Evolutionary conservation across 2,113 vertebrate genomes (phyloP).

Genomic region (Gymnocephalus cernua): DNA sequence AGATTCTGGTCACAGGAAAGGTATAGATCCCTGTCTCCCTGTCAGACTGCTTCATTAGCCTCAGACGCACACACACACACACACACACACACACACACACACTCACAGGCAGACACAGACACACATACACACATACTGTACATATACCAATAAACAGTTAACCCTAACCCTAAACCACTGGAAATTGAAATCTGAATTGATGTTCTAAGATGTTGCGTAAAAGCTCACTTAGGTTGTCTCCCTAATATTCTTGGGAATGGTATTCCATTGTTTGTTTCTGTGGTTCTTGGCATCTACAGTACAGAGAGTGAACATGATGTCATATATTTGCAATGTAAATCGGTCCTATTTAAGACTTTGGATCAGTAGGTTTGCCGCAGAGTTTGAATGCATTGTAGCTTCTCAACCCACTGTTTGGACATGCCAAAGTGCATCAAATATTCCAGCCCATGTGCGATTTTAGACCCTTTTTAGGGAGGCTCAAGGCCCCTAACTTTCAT

Average conservation of each 20-base stretch:
- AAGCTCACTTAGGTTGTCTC: not conserved
- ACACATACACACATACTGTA: not conserved
- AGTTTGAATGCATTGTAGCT: not conserved
- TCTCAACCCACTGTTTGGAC: not conserved
- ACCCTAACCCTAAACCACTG: not conserved
- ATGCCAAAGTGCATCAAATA: not conserved
- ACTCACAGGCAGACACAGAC: not conserved
- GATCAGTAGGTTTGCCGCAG: not conserved
- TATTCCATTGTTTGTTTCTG: not conserved
- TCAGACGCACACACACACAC: not conserved
- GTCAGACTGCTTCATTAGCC: conserved; percentile 65
- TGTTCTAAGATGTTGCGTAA: not conserved
- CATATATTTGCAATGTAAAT: not conserved
- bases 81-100: conserved; percentile 12
- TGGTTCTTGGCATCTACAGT: not conserved
- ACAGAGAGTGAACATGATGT: not conserved
- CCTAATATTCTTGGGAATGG: no score
- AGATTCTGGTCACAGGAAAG: conserved; percentile 47
- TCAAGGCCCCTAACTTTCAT: no score
- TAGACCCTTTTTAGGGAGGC: no score
- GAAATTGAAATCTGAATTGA: not conserved
- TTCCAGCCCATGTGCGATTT: not conserved
- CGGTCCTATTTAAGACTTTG: no score
- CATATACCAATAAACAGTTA: conserved; percentile 1
- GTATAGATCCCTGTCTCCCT: conserved; percentile 42